Base-by-base conservation (phyloP, 2,113 vertebrate genomes). In the Xyrauchen texanus region DNA sequence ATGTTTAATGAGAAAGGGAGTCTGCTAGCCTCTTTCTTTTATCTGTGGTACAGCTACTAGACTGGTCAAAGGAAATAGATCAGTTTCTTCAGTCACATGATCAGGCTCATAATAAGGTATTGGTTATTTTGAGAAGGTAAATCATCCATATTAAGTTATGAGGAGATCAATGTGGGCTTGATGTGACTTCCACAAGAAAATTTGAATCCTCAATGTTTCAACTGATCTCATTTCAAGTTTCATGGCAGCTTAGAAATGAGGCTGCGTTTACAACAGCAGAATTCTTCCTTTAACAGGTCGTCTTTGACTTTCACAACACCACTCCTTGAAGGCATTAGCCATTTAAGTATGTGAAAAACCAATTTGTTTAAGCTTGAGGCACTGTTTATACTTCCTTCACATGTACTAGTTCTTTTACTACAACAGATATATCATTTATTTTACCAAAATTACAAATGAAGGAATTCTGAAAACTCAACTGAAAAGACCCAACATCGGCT, bases 231-330 rank as follows among this genome's bases (percentile, higher is more conserved):
- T 44, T 16, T 79, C 60, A 9, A 58, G 81, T 76, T 76, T 83
- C 78, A 85, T 70, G 15, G 42, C 15, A 77, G 84, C 68, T 82
- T 74, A 86, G 61, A 34, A 34, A 34, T 83, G 73, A 86, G 81
- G 21, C 21, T 82, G 34, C 73, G 77, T 73, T 76, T 76, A 45
- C 34, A 68, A 44, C 63, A 81, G 21, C 51, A 15, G 21, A 34
- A 34, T 34, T 34, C 21, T 34, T 34, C 21, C 21, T 34, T 34
- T 34, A 34, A 34, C 21, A 34, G 21, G 34, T 72, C 63, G 74
- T 6, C 42, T 76, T 71, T 76, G 46, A 68, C 46, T 68, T 42
- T 61, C 46, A 77, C 78, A 68, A 63, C 72, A 68, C 47, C 9
- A 74, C 11, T 70, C 80, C 79, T 85, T 66, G 85, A 34, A 82